Base-by-base conservation (phyloP, 2,888 invertebrate species). In the Scaptomyza flava region DNA sequence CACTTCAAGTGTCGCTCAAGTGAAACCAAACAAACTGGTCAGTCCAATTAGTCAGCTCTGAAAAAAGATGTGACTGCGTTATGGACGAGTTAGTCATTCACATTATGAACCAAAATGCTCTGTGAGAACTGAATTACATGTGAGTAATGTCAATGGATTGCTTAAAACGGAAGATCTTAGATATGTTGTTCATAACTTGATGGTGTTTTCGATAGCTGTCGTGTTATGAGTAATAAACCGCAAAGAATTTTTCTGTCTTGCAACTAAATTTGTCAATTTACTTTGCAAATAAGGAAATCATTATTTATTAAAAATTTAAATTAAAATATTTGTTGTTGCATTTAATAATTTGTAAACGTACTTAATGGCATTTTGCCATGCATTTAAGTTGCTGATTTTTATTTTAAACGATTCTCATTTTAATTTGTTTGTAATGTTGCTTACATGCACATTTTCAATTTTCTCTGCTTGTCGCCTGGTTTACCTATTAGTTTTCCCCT, bases 21-120 rank as follows among this genome's bases (percentile, higher is more conserved):
- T 77, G 77, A 42, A 67, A 42, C 58, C 54, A 27, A 41, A 12
- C n/a, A 41, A 74, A 74, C 77, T 57, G 73, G 77, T 77, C n/a
- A n/a, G n/a, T n/a, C n/a, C n/a, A 74, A 74, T 74, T 74, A 72
- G 74, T 74, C 77, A 72, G 77, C 67, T 23, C 43, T 36, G 51
- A 34, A 51, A 54, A 52, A 34, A 72, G 72, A 77, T 62, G 59
- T 41, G 47, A 72, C 77, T 52, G 58, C 51, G 27, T 60, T 60
- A 47, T 56, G 65, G 42, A 59, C 61, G 42, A 58, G 57, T 84
- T 79, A 75, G 82, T 81, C 82, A 79, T 64, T 60, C 57, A 34
- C 20, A 17, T 51, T 34, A 47, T 72, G 77, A 76, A 46, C 71
- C 72, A 38, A 66, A 73, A 41, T n/a, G 27, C 11, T 31, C 33